A percentile compares a stretch with the other conserved stretches of the same genome.
Conservation (phyloP, 2,888 invertebrate species). For the Chorisops tibialis region DNA sequence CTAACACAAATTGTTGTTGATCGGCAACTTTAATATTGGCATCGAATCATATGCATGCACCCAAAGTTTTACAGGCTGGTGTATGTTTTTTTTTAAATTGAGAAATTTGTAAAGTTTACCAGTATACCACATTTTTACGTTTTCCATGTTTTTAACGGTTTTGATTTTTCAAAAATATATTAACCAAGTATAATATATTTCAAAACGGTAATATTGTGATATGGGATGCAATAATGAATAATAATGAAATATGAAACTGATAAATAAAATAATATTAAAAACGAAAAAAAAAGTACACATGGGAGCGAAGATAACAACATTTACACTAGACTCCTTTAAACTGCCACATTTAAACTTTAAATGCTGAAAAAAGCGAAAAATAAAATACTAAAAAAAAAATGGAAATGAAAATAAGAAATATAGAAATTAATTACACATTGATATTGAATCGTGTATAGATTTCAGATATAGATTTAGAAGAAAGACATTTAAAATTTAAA, state of each 20-base stretch:
- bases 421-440: not conserved
- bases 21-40: conserved; percentile 2
- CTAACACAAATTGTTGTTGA: not conserved
- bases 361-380: conserved; percentile 26
- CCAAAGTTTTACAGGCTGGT: conserved; percentile 60
- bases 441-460: conserved; percentile 12
- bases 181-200: too few species aligned
- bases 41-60: conserved; percentile 56
- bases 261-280: conserved; percentile 8
- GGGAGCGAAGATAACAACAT: conserved; percentile 29
- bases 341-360: conserved; percentile 33
- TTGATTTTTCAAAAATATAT: not conserved
- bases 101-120: not conserved
- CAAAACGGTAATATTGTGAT: conserved; percentile 27
- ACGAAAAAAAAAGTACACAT: conserved; percentile 16
- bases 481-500: conserved; percentile 34
- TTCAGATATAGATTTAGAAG: not conserved
- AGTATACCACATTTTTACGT: not conserved
- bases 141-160: not conserved
- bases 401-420: not conserved
- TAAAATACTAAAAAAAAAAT: not conserved
- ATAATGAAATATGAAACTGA: conserved; percentile 22
- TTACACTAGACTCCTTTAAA: conserved; percentile 14
- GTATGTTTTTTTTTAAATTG: not conserved
- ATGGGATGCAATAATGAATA: conserved; percentile 31